Evolutionary conservation across 2,113 vertebrate genomes (phyloP), one percentile per base, ranked within the genome.

Genomic region (Catagonus wagneri): DNA sequence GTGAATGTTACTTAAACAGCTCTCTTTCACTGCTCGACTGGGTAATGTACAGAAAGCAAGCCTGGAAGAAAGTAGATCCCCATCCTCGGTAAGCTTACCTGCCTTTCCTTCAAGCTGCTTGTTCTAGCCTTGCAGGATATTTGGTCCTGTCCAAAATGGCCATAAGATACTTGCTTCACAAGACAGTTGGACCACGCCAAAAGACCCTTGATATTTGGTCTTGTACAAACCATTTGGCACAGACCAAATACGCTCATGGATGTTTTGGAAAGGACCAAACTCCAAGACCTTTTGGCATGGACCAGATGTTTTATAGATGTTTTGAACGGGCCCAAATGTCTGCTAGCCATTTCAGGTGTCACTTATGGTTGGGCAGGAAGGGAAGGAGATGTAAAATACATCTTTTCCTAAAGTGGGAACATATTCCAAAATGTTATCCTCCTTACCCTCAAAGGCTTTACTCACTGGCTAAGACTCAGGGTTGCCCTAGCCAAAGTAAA

Each of bases 371-470:
- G 20, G 52, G 6, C 15, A 83, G n/a, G 54, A 80, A 92, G 34
- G 4, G 29, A 75, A 91, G 29, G 32, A 83, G 7, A 72, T 80
- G 60, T 50, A 36, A 66, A 71, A 89, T 39, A 6, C 22, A 56
- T 74, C n/a, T 89, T 85, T 97, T 91, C 52, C 75, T 89, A 69
- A 58, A 13, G 29, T 66, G 20, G 93, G 61, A n/a, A 78, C 17
- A 4, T 32, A 75, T 84, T 60, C 25, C 44, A 89, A 34, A 78
- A 65, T 69, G 23, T 52, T 66, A 80, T 74, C 44, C 44, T 50
- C 52, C 17, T 79, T n/a, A 66, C n/a, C 6, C 52, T 89, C 54
- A 58, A 86, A 83, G 39, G 7, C 36, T 50, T 94, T 4, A 36
- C 2, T 83, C 7, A 7, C 34, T 58, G 27, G 36, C 54, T 94